Evolutionary conservation across 1,140 invertebrate genomes (phyloP).

Genomic region (Pararge aegeria): DNA sequence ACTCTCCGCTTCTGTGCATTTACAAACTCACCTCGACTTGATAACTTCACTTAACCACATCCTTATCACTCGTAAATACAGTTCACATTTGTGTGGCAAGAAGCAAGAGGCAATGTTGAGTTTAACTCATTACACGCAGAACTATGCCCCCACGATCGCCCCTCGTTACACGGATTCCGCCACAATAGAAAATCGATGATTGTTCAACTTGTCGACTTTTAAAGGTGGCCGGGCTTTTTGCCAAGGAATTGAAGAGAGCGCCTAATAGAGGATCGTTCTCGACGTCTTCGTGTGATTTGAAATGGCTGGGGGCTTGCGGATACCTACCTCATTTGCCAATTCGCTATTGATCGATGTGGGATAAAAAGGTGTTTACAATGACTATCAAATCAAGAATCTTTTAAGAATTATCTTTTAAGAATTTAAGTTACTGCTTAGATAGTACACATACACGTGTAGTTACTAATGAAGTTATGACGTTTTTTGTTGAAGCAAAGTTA

Average conservation of each 20-base stretch:
- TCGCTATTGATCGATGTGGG: too few relatives aligned
- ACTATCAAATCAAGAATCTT: too few relatives aligned
- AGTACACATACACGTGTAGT: too few relatives aligned
- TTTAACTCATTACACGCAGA: constrained; percentile 35
- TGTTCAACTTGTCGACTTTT: constrained; percentile 35
- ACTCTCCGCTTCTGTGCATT: constrained; percentile 1
- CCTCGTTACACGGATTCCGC: constrained; percentile 32
- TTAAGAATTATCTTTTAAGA: too few relatives aligned
- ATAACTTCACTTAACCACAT: not conserved
- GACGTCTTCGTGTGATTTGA: not conserved
- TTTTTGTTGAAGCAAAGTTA: too few relatives aligned
- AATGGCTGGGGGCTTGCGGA: constrained; percentile 3
- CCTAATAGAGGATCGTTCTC: constrained; percentile 9
- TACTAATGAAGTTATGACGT: too few relatives aligned
- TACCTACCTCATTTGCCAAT: not conserved
- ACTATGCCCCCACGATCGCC: constrained; percentile 33
- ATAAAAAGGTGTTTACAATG: too few relatives aligned
- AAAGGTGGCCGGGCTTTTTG: constrained; percentile 28
- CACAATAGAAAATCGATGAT: constrained; percentile 36
- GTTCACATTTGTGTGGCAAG: not conserved
- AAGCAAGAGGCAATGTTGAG: constrained; percentile 9
- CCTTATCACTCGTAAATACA: constrained; percentile 2
- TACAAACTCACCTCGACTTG: constrained; percentile 2
- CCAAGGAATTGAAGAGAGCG: constrained; percentile 26
- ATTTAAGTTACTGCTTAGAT: too few relatives aligned